Conservation (phyloP, 2,113 vertebrate genomes). For the Scortum barcoo region DNA sequence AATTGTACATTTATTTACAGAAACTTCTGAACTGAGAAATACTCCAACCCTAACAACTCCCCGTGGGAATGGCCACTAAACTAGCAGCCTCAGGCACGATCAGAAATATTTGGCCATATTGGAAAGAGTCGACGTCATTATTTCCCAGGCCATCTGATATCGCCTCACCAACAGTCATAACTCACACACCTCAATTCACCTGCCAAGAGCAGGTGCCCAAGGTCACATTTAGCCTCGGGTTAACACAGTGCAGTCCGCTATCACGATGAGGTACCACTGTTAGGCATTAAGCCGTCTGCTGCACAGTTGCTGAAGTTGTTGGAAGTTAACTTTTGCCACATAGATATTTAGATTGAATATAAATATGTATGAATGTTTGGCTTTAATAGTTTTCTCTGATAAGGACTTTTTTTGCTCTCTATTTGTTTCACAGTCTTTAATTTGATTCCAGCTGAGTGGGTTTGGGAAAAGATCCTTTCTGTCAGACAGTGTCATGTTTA, state of each 20-base stretch:
- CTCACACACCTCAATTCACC: constrained; percentile 55
- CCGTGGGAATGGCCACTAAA: constrained; percentile 50
- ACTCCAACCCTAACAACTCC: constrained; percentile 39
- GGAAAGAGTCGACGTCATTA: constrained; percentile 56
- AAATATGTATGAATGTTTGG: neutral
- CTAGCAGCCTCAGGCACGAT: constrained; percentile 44
- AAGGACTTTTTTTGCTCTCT: constrained; percentile 2
- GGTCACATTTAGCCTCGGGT: constrained; percentile 68
- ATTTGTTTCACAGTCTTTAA: constrained; percentile 30
- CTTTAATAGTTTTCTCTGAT: neutral
- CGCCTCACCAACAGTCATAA: constrained; percentile 49
- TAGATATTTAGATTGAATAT: constrained; percentile 18
- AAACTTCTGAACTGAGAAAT: constrained; percentile 28
- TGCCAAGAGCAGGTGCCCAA: constrained; percentile 63
- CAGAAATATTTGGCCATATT: constrained; percentile 46
- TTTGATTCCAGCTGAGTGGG: constrained; percentile 30
- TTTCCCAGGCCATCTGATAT: constrained; percentile 51
- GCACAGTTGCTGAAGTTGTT: constrained; percentile 41
- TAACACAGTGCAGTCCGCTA: constrained; percentile 46
- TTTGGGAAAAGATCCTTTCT: neutral
- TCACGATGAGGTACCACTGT: constrained; percentile 8
- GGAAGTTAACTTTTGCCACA: constrained; percentile 45
- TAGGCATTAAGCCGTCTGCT: constrained; percentile 23
- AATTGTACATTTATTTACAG: constrained; percentile 31
- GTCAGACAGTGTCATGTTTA: constrained; percentile 12